Evolutionary conservation across 2,797 vertebrate genomes (phyloP).

Genomic region (Molothrus ater): DNA sequence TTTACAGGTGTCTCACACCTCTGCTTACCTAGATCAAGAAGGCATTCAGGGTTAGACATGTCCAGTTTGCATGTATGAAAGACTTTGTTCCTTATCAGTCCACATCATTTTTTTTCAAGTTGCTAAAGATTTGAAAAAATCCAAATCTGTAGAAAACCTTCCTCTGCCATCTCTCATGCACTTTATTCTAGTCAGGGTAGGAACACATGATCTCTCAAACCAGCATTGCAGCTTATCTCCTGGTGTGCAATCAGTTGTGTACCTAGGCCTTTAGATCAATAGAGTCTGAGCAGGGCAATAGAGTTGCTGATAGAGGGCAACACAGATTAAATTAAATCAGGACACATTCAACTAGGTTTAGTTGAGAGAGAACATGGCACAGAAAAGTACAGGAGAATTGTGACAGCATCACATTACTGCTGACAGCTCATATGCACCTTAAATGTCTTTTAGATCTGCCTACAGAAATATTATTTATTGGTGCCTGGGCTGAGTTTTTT

Average conservation of each 20-base stretch:
- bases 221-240: background rate
- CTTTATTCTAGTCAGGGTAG: background rate
- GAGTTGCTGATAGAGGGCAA: background rate
- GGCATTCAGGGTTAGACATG: background rate
- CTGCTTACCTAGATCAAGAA: background rate
- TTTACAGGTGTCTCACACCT: background rate
- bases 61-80: background rate
- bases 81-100: background rate
- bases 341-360: background rate
- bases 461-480: background rate
- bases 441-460: background rate
- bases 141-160: background rate
- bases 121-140: background rate
- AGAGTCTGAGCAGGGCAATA: background rate
- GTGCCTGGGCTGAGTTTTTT: background rate
- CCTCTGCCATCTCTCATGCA: background rate
- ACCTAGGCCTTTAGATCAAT: background rate
- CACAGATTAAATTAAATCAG: background rate
- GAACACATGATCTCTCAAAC: background rate
- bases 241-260: background rate
- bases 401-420: background rate
- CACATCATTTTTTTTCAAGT: background rate
- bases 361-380: background rate
- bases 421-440: background rate
- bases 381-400: background rate